phyloP scores from a whole-genome alignment of 2,797 vertebrate species.

The Etheostoma perlongum region DNA sequence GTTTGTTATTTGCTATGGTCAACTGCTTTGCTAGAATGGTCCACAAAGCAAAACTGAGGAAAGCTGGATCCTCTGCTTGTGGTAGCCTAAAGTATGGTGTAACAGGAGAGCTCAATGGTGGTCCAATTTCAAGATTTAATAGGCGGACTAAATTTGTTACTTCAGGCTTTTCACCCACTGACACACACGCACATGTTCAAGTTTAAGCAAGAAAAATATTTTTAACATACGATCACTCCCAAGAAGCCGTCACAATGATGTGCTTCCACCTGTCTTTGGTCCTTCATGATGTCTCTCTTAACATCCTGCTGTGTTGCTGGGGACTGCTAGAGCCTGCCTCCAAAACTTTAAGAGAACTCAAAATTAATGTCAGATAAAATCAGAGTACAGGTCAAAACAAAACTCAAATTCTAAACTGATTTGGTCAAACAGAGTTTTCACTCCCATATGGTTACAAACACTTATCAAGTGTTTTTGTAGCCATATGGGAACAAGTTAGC shows the following conservation, averaged over 20 bases:
- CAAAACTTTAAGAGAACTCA: conserved; percentile 9
- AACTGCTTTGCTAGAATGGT: conserved; percentile 9
- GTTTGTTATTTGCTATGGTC: conserved; percentile 26
- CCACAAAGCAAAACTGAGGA: conserved; percentile 9
- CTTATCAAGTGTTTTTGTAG: neutral
- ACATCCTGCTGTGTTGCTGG: conserved; percentile 29
- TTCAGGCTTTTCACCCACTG: neutral
- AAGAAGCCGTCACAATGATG: conserved; percentile 16
- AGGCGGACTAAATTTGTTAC: conserved; percentile 20
- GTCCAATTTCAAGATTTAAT: conserved; percentile 30
- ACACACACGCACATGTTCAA: neutral
- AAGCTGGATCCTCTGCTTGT: conserved; percentile 19
- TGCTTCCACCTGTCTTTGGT: conserved; percentile 1
- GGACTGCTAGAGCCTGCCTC: conserved; percentile 4
- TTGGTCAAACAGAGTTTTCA: conserved; percentile 5
- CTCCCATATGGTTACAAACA: too few species aligned
- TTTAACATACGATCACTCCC: conserved; percentile 1
- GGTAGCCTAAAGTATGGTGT: conserved; percentile 2
- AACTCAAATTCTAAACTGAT: neutral
- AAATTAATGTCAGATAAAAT: conserved; percentile 24
- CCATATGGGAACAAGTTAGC: neutral
- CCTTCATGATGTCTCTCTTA: conserved; percentile 29
- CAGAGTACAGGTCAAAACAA: conserved; percentile 19
- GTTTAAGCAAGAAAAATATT: neutral
- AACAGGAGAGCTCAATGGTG: conserved; percentile 12